These are phyloP conservation scores for Cheilosia impressa DNA, from an alignment of 2,888 invertebrate genomes.

Conservation along the genomic window DNA sequence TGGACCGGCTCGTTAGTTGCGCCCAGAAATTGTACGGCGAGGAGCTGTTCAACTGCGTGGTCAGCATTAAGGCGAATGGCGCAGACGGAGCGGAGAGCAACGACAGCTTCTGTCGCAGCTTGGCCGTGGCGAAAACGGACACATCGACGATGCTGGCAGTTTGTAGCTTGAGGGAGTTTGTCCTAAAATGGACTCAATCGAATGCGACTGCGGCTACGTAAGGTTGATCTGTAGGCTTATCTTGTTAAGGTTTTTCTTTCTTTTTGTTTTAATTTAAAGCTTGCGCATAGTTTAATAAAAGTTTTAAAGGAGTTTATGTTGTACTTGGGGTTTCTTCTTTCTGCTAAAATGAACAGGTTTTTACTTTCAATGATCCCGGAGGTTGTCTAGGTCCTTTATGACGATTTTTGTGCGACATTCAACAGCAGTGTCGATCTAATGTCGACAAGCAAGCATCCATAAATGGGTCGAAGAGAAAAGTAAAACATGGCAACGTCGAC, in stretches of 20 bases:
- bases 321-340: background rate
- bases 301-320: conserved; percentile 20
- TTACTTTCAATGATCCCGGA: too few species aligned
- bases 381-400: too few species aligned
- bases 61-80: conserved; percentile 79
- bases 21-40: conserved; percentile 79
- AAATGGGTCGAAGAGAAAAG: too few species aligned
- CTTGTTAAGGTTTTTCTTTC: background rate
- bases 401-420: too few species aligned
- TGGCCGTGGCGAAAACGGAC: conserved; percentile 61
- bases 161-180: conserved; percentile 76
- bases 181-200: conserved; percentile 73
- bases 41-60: conserved; percentile 77
- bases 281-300: conserved; percentile 21
- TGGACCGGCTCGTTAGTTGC: conserved; percentile 80
- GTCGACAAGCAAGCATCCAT: too few species aligned
- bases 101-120: conserved; percentile 77
- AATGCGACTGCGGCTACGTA: background rate
- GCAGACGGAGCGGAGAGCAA: conserved; percentile 78
- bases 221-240: background rate
- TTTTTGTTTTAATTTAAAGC: background rate
- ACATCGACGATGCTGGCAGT: conserved; percentile 57
- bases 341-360: background rate
- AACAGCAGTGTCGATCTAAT: too few species aligned
- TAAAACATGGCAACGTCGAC: too few species aligned